Evolutionary conservation across 2,797 vertebrate species (phyloP).

Genomic region (Paedocypris micromegethes): DNA sequence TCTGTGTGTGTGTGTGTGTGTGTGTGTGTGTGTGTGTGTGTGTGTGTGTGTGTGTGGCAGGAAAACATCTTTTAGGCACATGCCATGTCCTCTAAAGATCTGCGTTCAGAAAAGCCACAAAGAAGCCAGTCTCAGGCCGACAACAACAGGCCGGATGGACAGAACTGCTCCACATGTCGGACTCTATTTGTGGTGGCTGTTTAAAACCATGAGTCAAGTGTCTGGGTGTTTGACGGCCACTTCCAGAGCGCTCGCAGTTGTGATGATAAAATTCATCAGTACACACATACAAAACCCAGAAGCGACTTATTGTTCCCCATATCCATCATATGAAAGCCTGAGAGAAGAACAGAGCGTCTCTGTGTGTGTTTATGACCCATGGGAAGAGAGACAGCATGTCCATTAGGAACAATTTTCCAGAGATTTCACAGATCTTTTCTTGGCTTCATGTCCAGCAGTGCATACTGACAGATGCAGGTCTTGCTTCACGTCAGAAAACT

Average conservation of each 20-base stretch:
- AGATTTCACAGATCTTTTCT: conserved; percentile 30
- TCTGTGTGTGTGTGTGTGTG: neutral
- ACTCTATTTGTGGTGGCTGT: conserved; percentile 18
- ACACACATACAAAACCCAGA: conserved; percentile 13
- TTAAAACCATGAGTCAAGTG: conserved; percentile 12
- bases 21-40: conserved; percentile 23
- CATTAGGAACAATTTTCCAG: conserved; percentile 43
- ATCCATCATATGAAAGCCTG: conserved; percentile 1
- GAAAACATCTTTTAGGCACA: conserved; percentile 41
- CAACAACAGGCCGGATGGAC: conserved; percentile 19
- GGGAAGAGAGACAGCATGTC: conserved; percentile 8
- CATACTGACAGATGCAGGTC: conserved; percentile 19
- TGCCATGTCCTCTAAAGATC: conserved; percentile 36
- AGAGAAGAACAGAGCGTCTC: conserved; percentile 28
- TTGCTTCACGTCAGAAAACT: conserved; percentile 1
- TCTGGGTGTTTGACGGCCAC: conserved; percentile 3
- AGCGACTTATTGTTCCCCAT: conserved; percentile 22
- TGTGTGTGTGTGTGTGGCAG: conserved; percentile 26
- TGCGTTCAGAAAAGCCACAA: conserved; percentile 24
- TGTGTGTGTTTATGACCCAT: conserved; percentile 25
- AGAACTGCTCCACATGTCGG: conserved; percentile 6
- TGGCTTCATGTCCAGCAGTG: conserved; percentile 27
- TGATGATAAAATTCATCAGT: conserved; percentile 9
- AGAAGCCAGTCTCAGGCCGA: conserved; percentile 19
- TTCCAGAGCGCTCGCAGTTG: conserved; percentile 18